Evolutionary conservation across 2,888 invertebrate species (phyloP).

Genomic region (Hirtodrosophila cameraria): DNA sequence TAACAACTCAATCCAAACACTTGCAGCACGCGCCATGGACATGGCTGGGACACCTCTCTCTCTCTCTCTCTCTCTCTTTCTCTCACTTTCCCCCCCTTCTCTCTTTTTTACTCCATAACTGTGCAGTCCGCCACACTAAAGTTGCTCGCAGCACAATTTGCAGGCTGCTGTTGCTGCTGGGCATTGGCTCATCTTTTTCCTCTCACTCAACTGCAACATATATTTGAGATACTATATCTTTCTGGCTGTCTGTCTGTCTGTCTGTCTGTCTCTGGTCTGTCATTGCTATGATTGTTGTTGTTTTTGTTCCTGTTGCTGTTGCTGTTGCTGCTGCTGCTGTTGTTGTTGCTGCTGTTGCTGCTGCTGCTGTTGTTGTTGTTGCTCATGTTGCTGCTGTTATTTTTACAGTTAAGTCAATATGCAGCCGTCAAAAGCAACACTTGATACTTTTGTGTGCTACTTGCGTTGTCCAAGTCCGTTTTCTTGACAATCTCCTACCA

Average conservation of each 20-base stretch:
- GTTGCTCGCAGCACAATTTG: conserved; percentile 30
- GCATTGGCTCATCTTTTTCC: conserved; percentile 36
- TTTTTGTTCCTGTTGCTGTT: too few relatives aligned
- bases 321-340: conserved; percentile 7
- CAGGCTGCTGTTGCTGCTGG: conserved; percentile 26
- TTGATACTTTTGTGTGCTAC: conserved; percentile 77
- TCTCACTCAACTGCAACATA: conserved; percentile 39
- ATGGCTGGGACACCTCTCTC: conserved; percentile 39
- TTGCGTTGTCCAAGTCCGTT: conserved; percentile 42
- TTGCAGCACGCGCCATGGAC: conserved; percentile 72
- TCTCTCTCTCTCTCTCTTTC: neutral
- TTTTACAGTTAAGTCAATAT: conserved; percentile 78
- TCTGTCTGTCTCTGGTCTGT: conserved; percentile 33
- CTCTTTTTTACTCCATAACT: too few relatives aligned
- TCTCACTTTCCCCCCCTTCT: neutral
- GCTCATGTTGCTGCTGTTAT: conserved; percentile 42
- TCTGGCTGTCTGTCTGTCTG: conserved; percentile 26
- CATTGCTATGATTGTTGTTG: conserved; percentile 29
- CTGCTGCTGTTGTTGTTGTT: conserved; percentile 1
- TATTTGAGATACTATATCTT: conserved; percentile 14
- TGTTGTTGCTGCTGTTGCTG: conserved; percentile 5
- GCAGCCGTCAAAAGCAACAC: conserved; percentile 80
- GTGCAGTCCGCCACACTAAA: conserved; percentile 3
- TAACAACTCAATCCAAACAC: conserved; percentile 80
- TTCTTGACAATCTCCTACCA: conserved; percentile 16